A percentile compares a stretch with the other conserved stretches of the same genome.
phyloP scores from a whole-genome alignment of 2,888 invertebrate species.

The Mythimna vitellina region DNA sequence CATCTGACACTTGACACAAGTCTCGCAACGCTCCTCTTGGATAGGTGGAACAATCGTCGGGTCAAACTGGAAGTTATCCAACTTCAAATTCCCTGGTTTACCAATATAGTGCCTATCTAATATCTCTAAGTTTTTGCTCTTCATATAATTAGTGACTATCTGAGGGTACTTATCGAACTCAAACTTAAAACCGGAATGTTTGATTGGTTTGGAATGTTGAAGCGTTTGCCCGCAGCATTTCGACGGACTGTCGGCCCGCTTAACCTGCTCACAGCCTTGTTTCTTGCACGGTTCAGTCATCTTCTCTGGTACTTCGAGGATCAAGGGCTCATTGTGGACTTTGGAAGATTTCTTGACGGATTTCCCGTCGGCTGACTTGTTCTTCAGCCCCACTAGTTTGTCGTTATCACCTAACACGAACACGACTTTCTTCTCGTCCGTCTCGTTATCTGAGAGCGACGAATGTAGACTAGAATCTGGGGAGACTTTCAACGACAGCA shows the following conservation, averaged over 20 bases:
- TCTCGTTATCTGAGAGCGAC: conserved; percentile 76
- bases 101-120: conserved; percentile 91
- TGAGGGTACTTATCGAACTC: conserved; percentile 94
- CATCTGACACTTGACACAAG: conserved; percentile 88
- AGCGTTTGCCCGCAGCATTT: conserved; percentile 88
- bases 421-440: conserved; percentile 89
- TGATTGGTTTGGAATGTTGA: conserved; percentile 91
- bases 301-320: conserved; percentile 66
- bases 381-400: conserved; percentile 92
- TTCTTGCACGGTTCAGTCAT: conserved; percentile 70
- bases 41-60: conserved; percentile 86
- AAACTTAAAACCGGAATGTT: conserved; percentile 93
- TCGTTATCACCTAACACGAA: conserved; percentile 94
- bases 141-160: conserved; percentile 94
- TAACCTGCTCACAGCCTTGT: conserved; percentile 71
- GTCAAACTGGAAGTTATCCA: conserved; percentile 89
- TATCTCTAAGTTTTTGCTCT: conserved; percentile 93
- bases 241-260: conserved; percentile 79
- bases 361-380: conserved; percentile 84
- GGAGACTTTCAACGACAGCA: conserved; percentile 76
- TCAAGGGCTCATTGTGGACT: conserved; percentile 73
- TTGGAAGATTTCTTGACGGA: conserved; percentile 85
- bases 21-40: conserved; percentile 88
- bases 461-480: conserved; percentile 83
- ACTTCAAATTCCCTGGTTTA: conserved; percentile 89